Conservation (phyloP, 2,113 vertebrate species). For the Callocephalon fimbriatum region DNA sequence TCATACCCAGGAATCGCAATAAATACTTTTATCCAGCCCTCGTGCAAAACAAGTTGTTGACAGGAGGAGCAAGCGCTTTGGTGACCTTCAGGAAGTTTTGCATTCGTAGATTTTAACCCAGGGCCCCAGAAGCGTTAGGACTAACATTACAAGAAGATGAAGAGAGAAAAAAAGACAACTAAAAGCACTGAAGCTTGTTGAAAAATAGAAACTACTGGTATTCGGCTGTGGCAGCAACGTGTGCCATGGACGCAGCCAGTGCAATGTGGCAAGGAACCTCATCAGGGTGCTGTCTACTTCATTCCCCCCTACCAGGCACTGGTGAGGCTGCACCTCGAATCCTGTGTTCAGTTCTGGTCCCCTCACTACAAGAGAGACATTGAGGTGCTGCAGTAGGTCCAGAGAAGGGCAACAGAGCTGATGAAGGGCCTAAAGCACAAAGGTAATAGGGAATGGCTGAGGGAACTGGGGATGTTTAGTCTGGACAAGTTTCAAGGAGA, state of each 20-base stretch:
- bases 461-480: not conserved
- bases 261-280: fast-evolving
- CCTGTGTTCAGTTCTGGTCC: not conserved
- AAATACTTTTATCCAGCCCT: not conserved
- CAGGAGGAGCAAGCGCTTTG: not conserved
- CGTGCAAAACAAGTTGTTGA: not conserved
- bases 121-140: not conserved
- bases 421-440: not conserved
- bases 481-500: not conserved
- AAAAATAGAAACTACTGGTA: not conserved
- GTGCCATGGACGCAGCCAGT: not conserved
- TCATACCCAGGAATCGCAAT: not conserved
- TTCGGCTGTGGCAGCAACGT: not conserved
- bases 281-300: fast-evolving
- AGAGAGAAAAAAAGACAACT: not conserved
- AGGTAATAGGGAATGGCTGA: not conserved
- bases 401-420: not conserved
- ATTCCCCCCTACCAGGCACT: not conserved
- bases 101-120: not conserved
- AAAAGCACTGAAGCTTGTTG: not conserved
- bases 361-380: not conserved
- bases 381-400: not conserved
- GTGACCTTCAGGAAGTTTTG: not conserved
- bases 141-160: not conserved
- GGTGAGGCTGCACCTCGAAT: not conserved